Base-by-base conservation (phyloP, 2,888 invertebrate species). In the Andrena haemorrhoa region DNA sequence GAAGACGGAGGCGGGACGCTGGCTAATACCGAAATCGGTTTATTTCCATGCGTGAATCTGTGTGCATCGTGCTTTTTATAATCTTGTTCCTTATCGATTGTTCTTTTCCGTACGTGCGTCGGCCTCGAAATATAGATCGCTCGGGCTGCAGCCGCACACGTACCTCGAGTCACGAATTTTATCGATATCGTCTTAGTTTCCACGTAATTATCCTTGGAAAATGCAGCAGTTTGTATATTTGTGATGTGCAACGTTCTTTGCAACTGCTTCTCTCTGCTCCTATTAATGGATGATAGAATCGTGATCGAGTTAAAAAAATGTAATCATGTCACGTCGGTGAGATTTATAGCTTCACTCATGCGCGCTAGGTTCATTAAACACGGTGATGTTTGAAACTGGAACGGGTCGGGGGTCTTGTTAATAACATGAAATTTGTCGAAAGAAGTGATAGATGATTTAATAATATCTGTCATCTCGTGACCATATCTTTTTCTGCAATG, bases 61-160 rank as follows among this genome's bases (percentile, higher is more conserved):
- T 26, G 70, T 63, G 65, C 53, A 31, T 51, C 71, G 23, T 33
- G 20, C 53, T 31, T 56, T 74, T 58, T 41, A 23, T 68, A 51
- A 82, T 75, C 78, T 72, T 16, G 56, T 78, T 82, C 65, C 41
- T 75, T 56, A 82, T 83, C 60, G 78, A 82, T 82, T 74, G 23
- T 51, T 68, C 49, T 61, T 56, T 51, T 61, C 47, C 64, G 33
- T 68, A 53, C 70, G 56, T 49, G 47, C 56, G 61, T 61, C 60
- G 56, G 26, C 7, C 8, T 61, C 26, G 1, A 60, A 78, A 60
- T 65, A n/a, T 49, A 56, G 26, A 66, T 74, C 41, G 6, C 61
- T 20, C 49, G 1, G n/a, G 0, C 35, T 51, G 1, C 10, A 26
- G 5, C 10, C 10, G 29, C 53, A 20, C 10, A 41, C 12, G n/a